Evolutionary conservation across 2,888 invertebrate genomes (phyloP), one percentile per base, ranked within the genome.

Genomic region (Sinotaia quadrata): DNA sequence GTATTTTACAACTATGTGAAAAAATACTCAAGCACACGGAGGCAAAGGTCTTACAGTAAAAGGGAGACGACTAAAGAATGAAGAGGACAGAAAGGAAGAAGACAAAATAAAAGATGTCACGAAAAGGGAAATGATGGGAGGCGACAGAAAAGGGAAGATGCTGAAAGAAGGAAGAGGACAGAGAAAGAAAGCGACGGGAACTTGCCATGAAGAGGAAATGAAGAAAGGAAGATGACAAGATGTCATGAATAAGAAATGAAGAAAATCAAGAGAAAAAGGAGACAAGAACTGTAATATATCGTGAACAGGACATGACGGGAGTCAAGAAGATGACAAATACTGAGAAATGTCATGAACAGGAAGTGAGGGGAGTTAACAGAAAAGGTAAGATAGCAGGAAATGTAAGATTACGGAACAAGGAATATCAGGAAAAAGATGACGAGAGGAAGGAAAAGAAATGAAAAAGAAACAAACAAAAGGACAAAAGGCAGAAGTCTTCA

Each of bases 121-220:
- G 8, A n/a, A 57, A 12, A 57, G 57, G 7, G 57, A 34, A 3
- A n/a, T 33, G 5, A n/a, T 5, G 34, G 7, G 57, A 34, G 34
- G 4, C 15, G 37, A 21, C 15, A 36, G 18, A 34, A 36, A 36
- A 44, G n/a, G 21, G 57, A 62, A 62, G 57, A 56, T 44, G 57
- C 47, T 62, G 62, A 68, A 57, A 61, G 54, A 60, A 60, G 54
- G 67, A 68, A 60, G 52, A 60, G 60, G 51, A 60, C 59, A 52
- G 59, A 60, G 67, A 67, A 52, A 67, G 52, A 59, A 52, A 67
- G 67, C 59, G 59, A 67, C 37, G 29, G 34, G 49, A 51, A 59
- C 34, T 49, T 34, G 59, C 41, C 58, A 59, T 58, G 49, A 49
- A 59, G 36, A 15, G 36, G 60, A 68, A 29, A 37, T 0, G 34